Percentiles rank a stretch among this genome's conserved stretches.
These are phyloP conservation scores for Sarcoramphus papa DNA, from an alignment of 2,797 vertebrate species.

Conservation along the genomic window DNA sequence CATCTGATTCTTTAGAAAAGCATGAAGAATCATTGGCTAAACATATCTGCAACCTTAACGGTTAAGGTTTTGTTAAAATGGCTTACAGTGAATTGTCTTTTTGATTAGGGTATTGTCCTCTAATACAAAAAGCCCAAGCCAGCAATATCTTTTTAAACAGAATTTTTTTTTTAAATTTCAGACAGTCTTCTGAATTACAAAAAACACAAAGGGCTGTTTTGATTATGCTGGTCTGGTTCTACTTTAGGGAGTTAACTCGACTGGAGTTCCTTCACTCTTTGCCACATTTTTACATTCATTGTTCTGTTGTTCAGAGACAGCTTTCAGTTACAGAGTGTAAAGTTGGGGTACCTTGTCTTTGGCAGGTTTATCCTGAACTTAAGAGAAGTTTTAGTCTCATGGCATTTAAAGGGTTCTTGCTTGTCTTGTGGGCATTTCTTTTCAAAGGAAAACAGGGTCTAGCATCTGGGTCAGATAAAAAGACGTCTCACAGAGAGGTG, in stretches of 20 bases:
- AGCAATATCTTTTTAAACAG: not conserved
- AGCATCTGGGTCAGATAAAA: not conserved
- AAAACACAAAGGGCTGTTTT: not conserved
- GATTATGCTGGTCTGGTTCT: not conserved
- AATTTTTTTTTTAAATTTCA: not conserved
- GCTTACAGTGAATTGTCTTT: not conserved
- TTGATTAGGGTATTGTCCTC: not conserved
- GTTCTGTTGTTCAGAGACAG: not conserved
- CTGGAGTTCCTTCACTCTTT: not conserved
- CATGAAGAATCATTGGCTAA: not conserved
- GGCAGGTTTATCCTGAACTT: not conserved
- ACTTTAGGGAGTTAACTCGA: not conserved
- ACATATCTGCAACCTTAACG: not conserved
- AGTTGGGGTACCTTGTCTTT: not conserved
- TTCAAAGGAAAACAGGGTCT: not conserved
- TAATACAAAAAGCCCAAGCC: not conserved
- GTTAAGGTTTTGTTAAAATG: not conserved
- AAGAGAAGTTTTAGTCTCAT: not conserved
- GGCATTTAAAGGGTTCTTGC: not conserved
- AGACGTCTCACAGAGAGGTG: not conserved
- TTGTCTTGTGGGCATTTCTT: not conserved
- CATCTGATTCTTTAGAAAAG: not conserved
- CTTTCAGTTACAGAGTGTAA: not conserved
- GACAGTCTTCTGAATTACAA: not conserved
- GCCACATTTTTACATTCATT: accelerated